These are phyloP conservation scores for Rhinolophus sinicus DNA, from an alignment of 2,113 vertebrate species.

Conservation along the genomic window DNA sequence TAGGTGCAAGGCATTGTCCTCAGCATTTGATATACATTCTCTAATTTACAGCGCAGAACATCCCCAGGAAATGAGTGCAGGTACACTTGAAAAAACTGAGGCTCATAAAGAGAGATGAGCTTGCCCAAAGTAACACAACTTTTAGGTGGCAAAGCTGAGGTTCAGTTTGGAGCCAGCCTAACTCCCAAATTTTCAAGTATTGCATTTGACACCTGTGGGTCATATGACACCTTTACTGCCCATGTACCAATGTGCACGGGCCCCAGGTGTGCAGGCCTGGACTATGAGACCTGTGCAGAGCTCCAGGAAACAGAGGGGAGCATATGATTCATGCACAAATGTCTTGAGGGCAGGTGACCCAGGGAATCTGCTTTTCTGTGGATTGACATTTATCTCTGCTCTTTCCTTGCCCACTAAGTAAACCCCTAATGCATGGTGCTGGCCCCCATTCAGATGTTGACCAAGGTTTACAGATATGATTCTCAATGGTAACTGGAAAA, in stretches of 20 bases:
- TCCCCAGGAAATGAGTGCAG: neutral
- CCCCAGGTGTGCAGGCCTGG: neutral
- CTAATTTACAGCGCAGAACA: neutral
- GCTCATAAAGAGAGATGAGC: neutral
- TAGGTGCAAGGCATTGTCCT: neutral
- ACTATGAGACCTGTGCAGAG: neutral
- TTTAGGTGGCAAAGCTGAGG: neutral
- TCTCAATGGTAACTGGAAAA: neutral
- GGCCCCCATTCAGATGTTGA: neutral
- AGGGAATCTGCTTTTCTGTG: neutral
- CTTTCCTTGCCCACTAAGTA: neutral
- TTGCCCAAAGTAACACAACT: neutral
- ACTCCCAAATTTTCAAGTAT: neutral
- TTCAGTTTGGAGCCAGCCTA: neutral
- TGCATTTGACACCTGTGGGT: neutral
- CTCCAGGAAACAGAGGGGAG: neutral
- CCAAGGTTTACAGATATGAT: neutral
- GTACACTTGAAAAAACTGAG: neutral
- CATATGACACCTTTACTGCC: neutral
- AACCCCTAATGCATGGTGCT: neutral
- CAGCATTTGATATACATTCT: neutral
- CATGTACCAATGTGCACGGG: neutral
- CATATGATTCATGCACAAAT: neutral
- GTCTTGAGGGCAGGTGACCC: neutral
- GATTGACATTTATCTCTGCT: neutral